phyloP scores from a whole-genome alignment of 2,888 invertebrate genomes.

The Sphaeridia pumilis region DNA sequence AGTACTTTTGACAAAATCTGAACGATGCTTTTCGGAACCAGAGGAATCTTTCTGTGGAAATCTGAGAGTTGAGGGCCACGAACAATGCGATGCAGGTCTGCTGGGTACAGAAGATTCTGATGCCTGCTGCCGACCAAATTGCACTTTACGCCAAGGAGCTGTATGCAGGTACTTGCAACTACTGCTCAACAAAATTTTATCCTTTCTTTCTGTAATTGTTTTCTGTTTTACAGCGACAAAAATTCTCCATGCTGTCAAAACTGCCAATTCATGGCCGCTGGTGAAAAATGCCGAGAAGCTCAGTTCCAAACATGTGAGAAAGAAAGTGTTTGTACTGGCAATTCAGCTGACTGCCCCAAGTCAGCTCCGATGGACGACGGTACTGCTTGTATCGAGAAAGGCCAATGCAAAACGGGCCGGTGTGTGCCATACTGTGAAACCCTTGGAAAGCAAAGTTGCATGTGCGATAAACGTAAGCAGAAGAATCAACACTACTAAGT shows the following conservation, averaged over 20 bases:
- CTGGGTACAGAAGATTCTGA: constrained; percentile 87
- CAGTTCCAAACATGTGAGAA: constrained; percentile 86
- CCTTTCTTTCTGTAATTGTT: background rate
- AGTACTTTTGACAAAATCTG: constrained; percentile 83
- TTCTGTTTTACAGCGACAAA: constrained; percentile 64
- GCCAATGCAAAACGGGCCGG: constrained; percentile 77
- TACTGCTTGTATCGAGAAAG: constrained; percentile 80
- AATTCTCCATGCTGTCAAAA: constrained; percentile 91
- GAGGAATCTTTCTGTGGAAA: constrained; percentile 95
- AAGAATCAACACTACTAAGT: too few relatives aligned
- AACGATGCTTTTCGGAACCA: constrained; percentile 81
- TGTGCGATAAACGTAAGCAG: constrained; percentile 77
- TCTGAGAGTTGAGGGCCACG: constrained; percentile 84
- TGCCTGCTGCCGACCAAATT: constrained; percentile 85
- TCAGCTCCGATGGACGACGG: constrained; percentile 77
- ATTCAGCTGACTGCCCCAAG: constrained; percentile 65
- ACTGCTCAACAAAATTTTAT: too few relatives aligned
- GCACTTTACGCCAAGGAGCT: constrained; percentile 74
- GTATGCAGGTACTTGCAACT: constrained; percentile 85
- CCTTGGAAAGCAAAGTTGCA: constrained; percentile 82
- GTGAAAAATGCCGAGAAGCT: constrained; percentile 62
- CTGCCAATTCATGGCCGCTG: constrained; percentile 59
- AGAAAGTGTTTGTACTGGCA: constrained; percentile 78
- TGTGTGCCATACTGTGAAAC: constrained; percentile 94
- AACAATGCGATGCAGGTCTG: constrained; percentile 92